A percentile compares a stretch with the other conserved stretches of the same genome.
phyloP scores from a whole-genome alignment of 2,888 invertebrate genomes.

The Tridacna gigas region DNA sequence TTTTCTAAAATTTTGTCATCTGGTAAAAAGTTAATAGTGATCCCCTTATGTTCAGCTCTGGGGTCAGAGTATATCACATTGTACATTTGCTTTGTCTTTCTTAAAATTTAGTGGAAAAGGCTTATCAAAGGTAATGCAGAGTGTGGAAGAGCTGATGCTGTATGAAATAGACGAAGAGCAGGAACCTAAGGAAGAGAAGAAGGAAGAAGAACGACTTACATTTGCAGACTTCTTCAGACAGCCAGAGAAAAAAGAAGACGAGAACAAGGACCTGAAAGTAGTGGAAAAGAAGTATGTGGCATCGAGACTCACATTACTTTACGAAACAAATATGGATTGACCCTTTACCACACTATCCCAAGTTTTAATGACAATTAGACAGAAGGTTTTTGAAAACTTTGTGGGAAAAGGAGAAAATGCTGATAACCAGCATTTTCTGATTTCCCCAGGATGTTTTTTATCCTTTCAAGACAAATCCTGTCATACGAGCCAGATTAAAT shows the following conservation, averaged over 20 bases:
- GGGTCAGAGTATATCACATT: too few relatives aligned
- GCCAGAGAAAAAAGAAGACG: constrained; percentile 25
- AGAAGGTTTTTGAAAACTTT: not conserved
- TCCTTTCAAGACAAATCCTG: too few relatives aligned
- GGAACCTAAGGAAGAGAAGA: constrained; percentile 50
- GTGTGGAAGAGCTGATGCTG: constrained; percentile 80
- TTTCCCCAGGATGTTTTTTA: not conserved
- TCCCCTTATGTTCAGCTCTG: too few relatives aligned
- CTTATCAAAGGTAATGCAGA: constrained; percentile 77
- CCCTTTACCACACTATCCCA: too few relatives aligned
- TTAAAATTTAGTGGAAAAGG: constrained; percentile 74
- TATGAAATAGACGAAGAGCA: constrained; percentile 76
- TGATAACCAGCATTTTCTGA: not conserved
- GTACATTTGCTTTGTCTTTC: too few relatives aligned
- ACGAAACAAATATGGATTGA: too few relatives aligned
- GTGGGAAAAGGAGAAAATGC: not conserved
- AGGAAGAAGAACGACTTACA: constrained; percentile 18
- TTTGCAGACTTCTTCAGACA: constrained; percentile 9
- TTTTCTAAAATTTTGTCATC: too few relatives aligned
- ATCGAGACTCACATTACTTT: not conserved
- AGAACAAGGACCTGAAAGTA: constrained; percentile 40
- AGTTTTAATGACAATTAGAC: too few relatives aligned
- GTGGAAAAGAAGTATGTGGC: constrained; percentile 26
- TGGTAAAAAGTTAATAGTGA: too few relatives aligned
- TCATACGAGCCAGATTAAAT: too few relatives aligned